phyloP scores from a whole-genome alignment of 2,888 invertebrate genomes.

The Dendrolimus pini region DNA sequence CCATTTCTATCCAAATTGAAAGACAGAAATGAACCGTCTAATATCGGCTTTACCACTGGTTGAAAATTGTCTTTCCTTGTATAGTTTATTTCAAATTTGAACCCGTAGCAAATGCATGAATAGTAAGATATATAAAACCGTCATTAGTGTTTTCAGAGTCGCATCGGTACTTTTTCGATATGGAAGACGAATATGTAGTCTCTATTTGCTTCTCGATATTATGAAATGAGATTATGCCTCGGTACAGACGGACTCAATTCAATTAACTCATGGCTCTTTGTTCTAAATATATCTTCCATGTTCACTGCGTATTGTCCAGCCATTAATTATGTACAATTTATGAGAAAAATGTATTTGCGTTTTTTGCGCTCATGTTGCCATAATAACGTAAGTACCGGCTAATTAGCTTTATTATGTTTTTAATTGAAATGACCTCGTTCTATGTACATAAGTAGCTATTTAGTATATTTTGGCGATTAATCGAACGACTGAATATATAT shows the following conservation, averaged over 20 bases:
- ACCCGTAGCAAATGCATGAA: too few relatives aligned
- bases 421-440: slow-evolving; percentile 9
- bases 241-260: background rate
- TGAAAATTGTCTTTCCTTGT: too few relatives aligned
- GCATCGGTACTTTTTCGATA: slow-evolving; percentile 5
- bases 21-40: too few relatives aligned
- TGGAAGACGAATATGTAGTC: slow-evolving; percentile 13
- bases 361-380: slow-evolving; percentile 52
- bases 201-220: slow-evolving; percentile 10
- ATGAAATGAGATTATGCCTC: background rate
- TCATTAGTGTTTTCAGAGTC: too few relatives aligned
- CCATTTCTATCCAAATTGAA: too few relatives aligned
- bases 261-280: background rate
- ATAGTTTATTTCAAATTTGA: too few relatives aligned
- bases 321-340: slow-evolving; percentile 51
- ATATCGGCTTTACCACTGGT: too few relatives aligned
- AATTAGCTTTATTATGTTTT: slow-evolving; percentile 4
- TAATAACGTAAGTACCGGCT: slow-evolving; percentile 45
- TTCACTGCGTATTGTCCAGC: slow-evolving; percentile 24
- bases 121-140: too few relatives aligned
- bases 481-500: slow-evolving; percentile 40
- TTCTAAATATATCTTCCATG: slow-evolving; percentile 12
- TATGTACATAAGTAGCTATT: slow-evolving; percentile 10
- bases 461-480: slow-evolving; percentile 21
- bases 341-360: slow-evolving; percentile 27